Percentiles rank a stretch among this genome's conserved stretches.
phyloP scores from a whole-genome alignment of 2,888 invertebrate genomes.

The Andrena trimmerana region DNA sequence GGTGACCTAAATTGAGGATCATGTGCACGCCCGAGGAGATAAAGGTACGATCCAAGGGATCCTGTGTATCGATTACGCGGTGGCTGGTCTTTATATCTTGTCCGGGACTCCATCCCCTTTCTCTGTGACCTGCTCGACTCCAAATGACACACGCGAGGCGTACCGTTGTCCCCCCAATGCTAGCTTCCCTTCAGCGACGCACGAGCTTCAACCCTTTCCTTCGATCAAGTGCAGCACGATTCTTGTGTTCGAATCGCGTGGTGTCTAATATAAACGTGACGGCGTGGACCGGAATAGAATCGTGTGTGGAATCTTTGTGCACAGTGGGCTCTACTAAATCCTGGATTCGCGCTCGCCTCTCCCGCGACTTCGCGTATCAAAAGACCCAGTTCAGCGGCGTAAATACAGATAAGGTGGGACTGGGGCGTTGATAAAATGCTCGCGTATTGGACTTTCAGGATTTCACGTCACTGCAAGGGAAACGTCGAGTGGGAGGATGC shows the following conservation, averaged over 20 bases:
- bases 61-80: slow-evolving; percentile 4
- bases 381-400: not conserved
- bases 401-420: not conserved
- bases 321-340: slow-evolving; percentile 23
- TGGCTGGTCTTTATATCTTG: not conserved
- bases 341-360: slow-evolving; percentile 17
- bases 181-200: not conserved
- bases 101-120: not conserved
- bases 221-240: not conserved
- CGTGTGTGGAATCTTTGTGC: slow-evolving; percentile 30
- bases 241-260: slow-evolving; percentile 9
- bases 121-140: not conserved
- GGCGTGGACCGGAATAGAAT: slow-evolving; percentile 44
- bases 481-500: not conserved
- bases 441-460: not conserved
- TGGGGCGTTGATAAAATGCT: not conserved
- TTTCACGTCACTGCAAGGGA: not conserved
- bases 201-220: not conserved
- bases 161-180: not conserved
- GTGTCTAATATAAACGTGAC: slow-evolving; percentile 1
- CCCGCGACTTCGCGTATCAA: slow-evolving; percentile 1
- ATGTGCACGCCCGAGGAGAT: slow-evolving; percentile 86
- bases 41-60: slow-evolving; percentile 81
- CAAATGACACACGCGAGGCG: not conserved
- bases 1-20: slow-evolving; percentile 60